These are phyloP conservation scores for Paramormyrops kingsleyae DNA, from an alignment of 2,113 vertebrate genomes.

Conservation along the genomic window DNA sequence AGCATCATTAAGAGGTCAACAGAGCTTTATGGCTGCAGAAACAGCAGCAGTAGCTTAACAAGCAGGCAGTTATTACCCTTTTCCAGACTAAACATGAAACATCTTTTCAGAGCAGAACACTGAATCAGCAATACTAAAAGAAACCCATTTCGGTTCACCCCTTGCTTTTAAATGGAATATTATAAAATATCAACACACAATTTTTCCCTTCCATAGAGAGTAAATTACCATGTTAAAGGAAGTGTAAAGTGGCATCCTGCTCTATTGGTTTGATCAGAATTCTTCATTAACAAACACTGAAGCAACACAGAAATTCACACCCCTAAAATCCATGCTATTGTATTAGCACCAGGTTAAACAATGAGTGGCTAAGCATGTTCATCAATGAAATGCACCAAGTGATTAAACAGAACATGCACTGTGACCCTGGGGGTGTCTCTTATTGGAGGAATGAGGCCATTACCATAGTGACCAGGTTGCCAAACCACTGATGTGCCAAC, in stretches of 20 bases:
- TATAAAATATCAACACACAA: neutral
- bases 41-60: neutral
- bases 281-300: neutral
- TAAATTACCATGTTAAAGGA: neutral
- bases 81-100: neutral
- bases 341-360: neutral
- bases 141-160: neutral
- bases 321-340: neutral
- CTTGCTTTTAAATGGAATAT: neutral
- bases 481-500: slow-evolving; percentile 98
- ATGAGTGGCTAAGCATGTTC: neutral
- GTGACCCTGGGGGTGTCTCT: neutral
- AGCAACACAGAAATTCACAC: neutral
- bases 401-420: neutral
- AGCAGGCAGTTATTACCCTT: neutral
- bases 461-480: slow-evolving; percentile 99
- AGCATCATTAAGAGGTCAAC: neutral
- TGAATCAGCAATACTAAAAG: neutral
- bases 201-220: neutral
- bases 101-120: neutral
- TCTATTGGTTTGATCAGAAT: neutral
- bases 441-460: slow-evolving; percentile 20
- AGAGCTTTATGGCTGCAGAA: neutral
- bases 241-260: neutral
- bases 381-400: neutral